A percentile compares a stretch with the other conserved stretches of the same genome.
phyloP scores from a whole-genome alignment of 2,797 vertebrate genomes.

The Diceros bicornis region DNA sequence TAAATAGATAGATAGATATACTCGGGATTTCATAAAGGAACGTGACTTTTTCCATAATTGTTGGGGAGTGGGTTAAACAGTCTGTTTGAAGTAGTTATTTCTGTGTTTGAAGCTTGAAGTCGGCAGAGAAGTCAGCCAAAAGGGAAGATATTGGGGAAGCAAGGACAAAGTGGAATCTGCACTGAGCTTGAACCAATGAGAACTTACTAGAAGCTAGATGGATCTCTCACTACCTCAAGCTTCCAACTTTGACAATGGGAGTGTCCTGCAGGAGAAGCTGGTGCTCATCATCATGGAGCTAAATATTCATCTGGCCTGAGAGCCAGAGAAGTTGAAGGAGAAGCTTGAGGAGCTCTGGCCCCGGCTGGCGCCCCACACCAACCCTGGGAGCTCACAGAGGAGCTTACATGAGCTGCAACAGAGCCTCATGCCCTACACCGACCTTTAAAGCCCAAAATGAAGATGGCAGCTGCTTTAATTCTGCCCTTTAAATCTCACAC shows the following conservation, averaged over 20 bases:
- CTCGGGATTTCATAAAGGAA: background rate
- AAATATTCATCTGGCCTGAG: background rate
- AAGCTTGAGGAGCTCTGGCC: background rate
- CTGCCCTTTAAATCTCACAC: background rate
- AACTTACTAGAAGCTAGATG: background rate
- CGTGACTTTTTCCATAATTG: background rate
- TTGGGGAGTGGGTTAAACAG: background rate
- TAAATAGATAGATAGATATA: background rate
- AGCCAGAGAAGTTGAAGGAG: constrained; percentile 34
- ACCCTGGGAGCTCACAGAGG: background rate
- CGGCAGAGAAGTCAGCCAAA: constrained; percentile 16
- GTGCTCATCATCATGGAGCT: background rate
- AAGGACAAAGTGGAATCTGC: constrained; percentile 9
- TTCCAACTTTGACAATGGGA: background rate
- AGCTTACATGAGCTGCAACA: background rate
- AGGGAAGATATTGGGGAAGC: background rate
- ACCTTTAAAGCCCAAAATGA: constrained; percentile 31
- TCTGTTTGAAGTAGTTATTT: background rate
- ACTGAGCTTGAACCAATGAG: background rate
- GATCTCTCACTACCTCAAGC: background rate
- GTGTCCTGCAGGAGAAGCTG: background rate
- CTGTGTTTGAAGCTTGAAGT: background rate
- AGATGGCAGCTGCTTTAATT: background rate
- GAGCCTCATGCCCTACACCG: background rate
- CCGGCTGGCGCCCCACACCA: background rate